Evolutionary conservation across 2,888 invertebrate species (phyloP).

Genomic region (Leptothorax acervorum): DNA sequence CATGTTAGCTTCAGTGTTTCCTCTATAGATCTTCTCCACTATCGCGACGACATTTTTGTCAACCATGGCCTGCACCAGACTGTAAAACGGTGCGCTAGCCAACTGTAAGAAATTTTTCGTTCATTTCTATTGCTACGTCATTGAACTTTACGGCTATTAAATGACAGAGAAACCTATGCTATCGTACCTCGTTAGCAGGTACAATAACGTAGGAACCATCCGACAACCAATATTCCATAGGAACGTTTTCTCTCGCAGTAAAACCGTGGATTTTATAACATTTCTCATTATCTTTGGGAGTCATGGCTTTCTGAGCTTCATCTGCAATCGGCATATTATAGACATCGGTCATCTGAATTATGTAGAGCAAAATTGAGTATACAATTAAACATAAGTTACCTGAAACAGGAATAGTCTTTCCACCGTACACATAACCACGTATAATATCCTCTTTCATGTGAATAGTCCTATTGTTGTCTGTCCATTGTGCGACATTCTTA

Average conservation of each 20-base stretch:
- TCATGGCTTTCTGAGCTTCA: conserved; percentile 42
- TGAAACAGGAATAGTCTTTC: conserved; percentile 66
- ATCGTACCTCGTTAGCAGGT: conserved; percentile 42
- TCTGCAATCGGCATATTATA: conserved; percentile 46
- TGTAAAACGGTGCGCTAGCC: conserved; percentile 68
- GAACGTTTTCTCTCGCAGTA: conserved; percentile 49
- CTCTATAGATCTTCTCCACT: conserved; percentile 69
- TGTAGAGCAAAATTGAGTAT: not conserved
- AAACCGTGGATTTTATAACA: conserved; percentile 61
- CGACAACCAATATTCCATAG: conserved; percentile 56
- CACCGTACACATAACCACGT: conserved; percentile 72
- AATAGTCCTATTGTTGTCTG: conserved; percentile 36
- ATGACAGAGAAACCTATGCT: not conserved
- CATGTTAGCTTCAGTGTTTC: conserved; percentile 68
- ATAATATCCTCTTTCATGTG: conserved; percentile 60
- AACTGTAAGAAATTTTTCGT: conserved; percentile 5
- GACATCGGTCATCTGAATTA: not conserved
- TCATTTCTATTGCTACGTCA: not conserved
- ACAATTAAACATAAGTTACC: conserved; percentile 58
- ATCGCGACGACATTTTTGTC: conserved; percentile 71
- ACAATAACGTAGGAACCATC: conserved; percentile 53
- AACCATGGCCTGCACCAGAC: conserved; percentile 73
- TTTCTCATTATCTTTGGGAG: conserved; percentile 38
- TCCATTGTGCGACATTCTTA: conserved; percentile 32
- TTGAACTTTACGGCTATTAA: not conserved